Percentiles rank a stretch among this genome's conserved stretches.
These are phyloP conservation scores for Stictonetta naevosa DNA, from an alignment of 2,113 vertebrate genomes.

Conservation along the genomic window DNA sequence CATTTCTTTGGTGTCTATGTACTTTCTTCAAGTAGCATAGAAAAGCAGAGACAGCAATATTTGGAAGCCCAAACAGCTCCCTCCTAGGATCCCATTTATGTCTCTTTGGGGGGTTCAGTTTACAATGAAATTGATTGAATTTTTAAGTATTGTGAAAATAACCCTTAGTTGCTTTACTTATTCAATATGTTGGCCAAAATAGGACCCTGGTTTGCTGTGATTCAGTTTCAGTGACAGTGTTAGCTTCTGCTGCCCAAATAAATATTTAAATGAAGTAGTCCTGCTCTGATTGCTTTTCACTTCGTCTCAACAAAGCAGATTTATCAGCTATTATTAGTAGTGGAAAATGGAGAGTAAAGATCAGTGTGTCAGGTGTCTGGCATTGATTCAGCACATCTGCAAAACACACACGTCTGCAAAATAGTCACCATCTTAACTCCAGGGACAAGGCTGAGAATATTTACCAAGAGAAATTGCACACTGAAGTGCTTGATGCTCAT, in stretches of 20 bases:
- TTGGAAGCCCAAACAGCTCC: not conserved
- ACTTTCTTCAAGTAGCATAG: not conserved
- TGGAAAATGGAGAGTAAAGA: not conserved
- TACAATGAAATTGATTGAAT: not conserved
- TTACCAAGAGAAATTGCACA: conserved; percentile 2
- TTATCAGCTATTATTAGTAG: not conserved
- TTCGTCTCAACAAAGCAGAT: not conserved
- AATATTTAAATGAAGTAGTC: not conserved
- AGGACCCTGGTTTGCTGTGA: not conserved
- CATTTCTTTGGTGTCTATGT: accelerated
- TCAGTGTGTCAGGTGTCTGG: not conserved
- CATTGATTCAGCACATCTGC: not conserved
- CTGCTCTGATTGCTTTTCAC: not conserved
- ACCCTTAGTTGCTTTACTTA: not conserved
- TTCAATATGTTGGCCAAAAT: not conserved
- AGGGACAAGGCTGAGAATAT: not conserved
- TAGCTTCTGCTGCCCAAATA: not conserved
- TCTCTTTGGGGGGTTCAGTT: not conserved
- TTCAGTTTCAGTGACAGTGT: not conserved
- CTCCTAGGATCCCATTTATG: not conserved
- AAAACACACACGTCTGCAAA: not conserved
- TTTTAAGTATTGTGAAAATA: not conserved
- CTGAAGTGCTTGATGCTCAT: not conserved
- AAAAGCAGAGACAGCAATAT: not conserved
- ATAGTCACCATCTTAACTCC: not conserved